Evolutionary conservation across 2,797 vertebrate genomes (phyloP), one percentile per base, ranked within the genome.

Genomic region (Pseudochaenichthys georgianus): DNA sequence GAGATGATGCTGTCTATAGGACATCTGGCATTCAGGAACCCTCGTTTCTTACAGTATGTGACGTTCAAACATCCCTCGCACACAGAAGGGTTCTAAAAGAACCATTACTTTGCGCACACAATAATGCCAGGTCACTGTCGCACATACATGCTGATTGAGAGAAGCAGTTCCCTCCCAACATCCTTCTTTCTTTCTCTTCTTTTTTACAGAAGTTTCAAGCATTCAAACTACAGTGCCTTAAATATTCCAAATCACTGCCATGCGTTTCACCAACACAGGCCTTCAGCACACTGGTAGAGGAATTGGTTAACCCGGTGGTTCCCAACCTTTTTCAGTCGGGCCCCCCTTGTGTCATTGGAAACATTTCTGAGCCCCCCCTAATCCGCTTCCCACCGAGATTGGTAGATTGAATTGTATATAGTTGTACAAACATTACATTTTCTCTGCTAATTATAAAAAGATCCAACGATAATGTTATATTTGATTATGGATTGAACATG

Each of bases 191-290:
- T 11, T n/a, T 41, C 13, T 13, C n/a, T 42, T 48, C n/a, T 12
- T 28, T 45, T 38, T 50, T 28, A 60, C 51, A 46, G 9, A 6
- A n/a, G 11, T 46, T 15, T 48, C 3, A 57, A 2, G 1, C 13
- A 38, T 31, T 11, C 59, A 63, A 47, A 51, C 75, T 41, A 16
- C 17, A 54, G 88, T 92, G 89, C 89, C 88, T 92, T 88, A 55
- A 59, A 60, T 66, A 34, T 63, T 70, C 31, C 48, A 51, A 66
- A n/a, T 72, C 58, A 50, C 71, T 63, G 60, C 31, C 53, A 1
- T 41, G 23, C 11, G 21, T n/a, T 52, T 71, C 54, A 13, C 21
- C 4, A 34, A 15, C 51, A 17, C 31, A 28, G 28, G 34, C 9
- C 34, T 57, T 65, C n/a, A 52, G 16, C 12, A 57, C 46, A 58